Conservation (phyloP, 1,140 invertebrate genomes). For the Bombus waltoni region DNA sequence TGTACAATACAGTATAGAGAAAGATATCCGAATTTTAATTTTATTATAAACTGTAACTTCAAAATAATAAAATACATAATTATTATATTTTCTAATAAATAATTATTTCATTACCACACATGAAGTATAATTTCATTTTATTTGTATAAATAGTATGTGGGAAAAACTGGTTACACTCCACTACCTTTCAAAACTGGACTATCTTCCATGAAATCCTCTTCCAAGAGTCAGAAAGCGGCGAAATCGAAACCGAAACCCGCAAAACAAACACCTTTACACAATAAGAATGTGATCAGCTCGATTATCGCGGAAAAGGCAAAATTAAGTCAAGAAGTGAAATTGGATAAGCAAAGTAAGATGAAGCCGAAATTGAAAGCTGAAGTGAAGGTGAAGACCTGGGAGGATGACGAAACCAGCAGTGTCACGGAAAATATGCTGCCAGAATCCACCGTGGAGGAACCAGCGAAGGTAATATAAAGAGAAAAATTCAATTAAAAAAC, state of each 20-base stretch:
- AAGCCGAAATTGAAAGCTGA: constrained; percentile 88
- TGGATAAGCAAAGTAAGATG: constrained; percentile 83
- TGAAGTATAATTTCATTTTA: not conserved
- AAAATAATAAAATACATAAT: no score
- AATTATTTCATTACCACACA: not conserved
- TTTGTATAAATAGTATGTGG: constrained; percentile 42
- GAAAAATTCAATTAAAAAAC: not conserved
- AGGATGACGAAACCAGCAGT: constrained; percentile 81
- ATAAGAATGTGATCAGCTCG: constrained; percentile 79
- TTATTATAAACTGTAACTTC: not conserved
- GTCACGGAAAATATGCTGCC: constrained; percentile 54
- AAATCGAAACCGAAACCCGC: constrained; percentile 73
- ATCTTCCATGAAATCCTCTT: constrained; percentile 63
- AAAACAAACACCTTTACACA: constrained; percentile 79
- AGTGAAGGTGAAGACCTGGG: constrained; percentile 85
- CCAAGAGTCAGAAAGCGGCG: constrained; percentile 69
- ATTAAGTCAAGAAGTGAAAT: constrained; percentile 72
- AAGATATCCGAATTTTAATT: not conserved
- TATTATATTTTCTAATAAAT: no score
- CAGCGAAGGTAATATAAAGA: constrained; percentile 32
- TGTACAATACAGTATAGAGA: not conserved
- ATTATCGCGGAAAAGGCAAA: constrained; percentile 81
- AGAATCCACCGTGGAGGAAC: constrained; percentile 9
- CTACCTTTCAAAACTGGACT: constrained; percentile 72
- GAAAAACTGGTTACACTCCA: constrained; percentile 70